Evolutionary conservation across 2,888 invertebrate species (phyloP), one percentile per base, ranked within the genome.

Genomic region (Ophion slaviceki): DNA sequence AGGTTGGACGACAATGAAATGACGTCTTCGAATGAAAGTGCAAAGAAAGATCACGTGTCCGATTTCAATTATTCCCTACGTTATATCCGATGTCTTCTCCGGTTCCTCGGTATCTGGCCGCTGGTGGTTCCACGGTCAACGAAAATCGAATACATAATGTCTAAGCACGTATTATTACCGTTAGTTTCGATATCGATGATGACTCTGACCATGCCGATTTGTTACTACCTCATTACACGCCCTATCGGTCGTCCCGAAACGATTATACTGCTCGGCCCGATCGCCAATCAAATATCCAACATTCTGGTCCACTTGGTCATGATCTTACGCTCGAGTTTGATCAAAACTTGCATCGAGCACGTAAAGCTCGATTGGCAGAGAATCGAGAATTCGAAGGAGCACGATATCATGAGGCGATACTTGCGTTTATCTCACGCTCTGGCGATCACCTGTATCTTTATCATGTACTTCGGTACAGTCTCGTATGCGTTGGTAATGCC

Each of bases 391-490:
- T n/a, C 14, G 0, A 14, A 61, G 6, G 88, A 91, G 24, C 88
- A 87, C 0, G 71, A 84, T 10, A 61, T 86, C 5, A 88, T 88
- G 87, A 67, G 57, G 4, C 75, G 24, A 40, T 80, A 82, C 64
- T 10, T 80, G 8, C 36, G 70, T 67, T n/a, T 64, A 6, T 83
- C 84, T 3, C 78, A 66, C 20, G 80, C 84, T 14, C 64, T 92
- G 0, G 82, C 89, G 0, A 20, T 88, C 0, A 59, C 88, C 3
- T 91, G 91, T 64, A 88, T 88, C 0, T 8, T 64, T 0, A 90
- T 90, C 67, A 91, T 92, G 89, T 92, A 90, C 67, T 87, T 89
- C n/a, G 88, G 89, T 0, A 85, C 86, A 5, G 2, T 87, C 0
- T 88, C 89, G 6, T 91, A 90, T 72, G 59, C 81, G n/a, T 32